Base-by-base conservation (phyloP, 2,888 invertebrate genomes). In the Tethea ocularis region DNA sequence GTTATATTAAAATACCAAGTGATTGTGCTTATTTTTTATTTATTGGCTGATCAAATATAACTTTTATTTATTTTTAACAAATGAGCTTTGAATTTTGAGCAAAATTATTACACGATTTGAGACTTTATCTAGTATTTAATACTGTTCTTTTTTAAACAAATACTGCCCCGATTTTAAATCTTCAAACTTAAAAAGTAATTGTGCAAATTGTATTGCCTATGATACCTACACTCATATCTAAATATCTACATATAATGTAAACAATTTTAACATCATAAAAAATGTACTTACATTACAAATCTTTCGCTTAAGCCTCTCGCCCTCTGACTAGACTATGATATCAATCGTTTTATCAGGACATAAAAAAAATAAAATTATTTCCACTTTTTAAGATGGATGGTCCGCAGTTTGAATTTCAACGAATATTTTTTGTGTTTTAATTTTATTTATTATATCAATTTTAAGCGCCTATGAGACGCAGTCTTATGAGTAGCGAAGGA, bases 71-170 rank as follows among this genome's bases (percentile, higher is more conserved):
- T 24, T 51, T 17, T 17, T 41, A 20, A 24, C 36, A 52, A 59
- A 54, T 67, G 67, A 67, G 63, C 65, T 60, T 57, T 60, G 56
- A 17, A 54, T 46, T 33, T 66, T 68, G 68, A 66, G 66, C 68
- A 66, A 66, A 61, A 56, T 33, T 59, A 29, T 54, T 54, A 54
- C 36, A 22, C 13, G 22, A 54, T 13, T 46, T 54, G 54, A 54
- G 33, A 54, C 54, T 56, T 24, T 0, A 24, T 6, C 8, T 55
- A 63, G 63, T 63, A 63, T 63, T 57, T 36, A 11, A 63, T 61
- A 63, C 54, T 6, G 46, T 46, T 46, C 22, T 13, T 2, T 24
- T 52, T 26, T 52, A n/a, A 51, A 51, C 3, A 23, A 51, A 23
- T 51, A n/a, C 38, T 46, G 46, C 20, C 10, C n/a, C 46, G 46